These are phyloP conservation scores for Perizoma flavofasciatum DNA, from an alignment of 2,888 invertebrate species.

Conservation along the genomic window DNA sequence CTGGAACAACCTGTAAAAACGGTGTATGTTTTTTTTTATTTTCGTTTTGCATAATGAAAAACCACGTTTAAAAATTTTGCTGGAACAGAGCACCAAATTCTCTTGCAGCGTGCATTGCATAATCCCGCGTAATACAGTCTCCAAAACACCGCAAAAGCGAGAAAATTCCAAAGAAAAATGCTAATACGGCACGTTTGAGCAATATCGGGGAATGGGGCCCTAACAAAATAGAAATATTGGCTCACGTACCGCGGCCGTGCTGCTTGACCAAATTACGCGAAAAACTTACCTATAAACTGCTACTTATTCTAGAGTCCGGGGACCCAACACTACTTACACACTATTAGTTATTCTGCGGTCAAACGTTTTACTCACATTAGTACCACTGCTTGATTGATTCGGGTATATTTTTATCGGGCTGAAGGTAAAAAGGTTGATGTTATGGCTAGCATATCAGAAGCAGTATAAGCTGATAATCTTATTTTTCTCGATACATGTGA, in stretches of 20 bases:
- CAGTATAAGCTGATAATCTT: too few species aligned
- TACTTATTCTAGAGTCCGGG: constrained; percentile 2
- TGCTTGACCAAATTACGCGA: constrained; percentile 39
- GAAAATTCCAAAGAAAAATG: constrained; percentile 34
- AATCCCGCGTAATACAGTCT: constrained; percentile 17
- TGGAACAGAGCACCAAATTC: constrained; percentile 16
- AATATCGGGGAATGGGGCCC: constrained; percentile 37
- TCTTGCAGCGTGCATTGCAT: constrained; percentile 11
- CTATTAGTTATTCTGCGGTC: constrained; percentile 9
- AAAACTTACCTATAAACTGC: constrained; percentile 11
- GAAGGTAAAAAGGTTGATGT: neutral
- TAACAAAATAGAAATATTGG: constrained; percentile 44
- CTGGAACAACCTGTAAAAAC: too few species aligned
- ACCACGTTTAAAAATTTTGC: constrained; percentile 12
- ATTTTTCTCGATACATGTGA: too few species aligned
- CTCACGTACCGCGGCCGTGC: constrained; percentile 33
- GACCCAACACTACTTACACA: neutral
- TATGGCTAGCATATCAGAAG: too few species aligned
- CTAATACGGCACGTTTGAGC: constrained; percentile 41
- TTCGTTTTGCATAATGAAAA: constrained; percentile 3
- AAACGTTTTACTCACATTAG: constrained; percentile 35
- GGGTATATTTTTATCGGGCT: constrained; percentile 28
- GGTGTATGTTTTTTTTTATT: too few species aligned
- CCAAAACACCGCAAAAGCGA: constrained; percentile 30
- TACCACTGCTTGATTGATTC: constrained; percentile 37